A percentile compares a stretch with the other conserved stretches of the same genome.
These are phyloP conservation scores for Neosalanx taihuensis DNA, from an alignment of 2,797 vertebrate genomes.

Conservation along the genomic window DNA sequence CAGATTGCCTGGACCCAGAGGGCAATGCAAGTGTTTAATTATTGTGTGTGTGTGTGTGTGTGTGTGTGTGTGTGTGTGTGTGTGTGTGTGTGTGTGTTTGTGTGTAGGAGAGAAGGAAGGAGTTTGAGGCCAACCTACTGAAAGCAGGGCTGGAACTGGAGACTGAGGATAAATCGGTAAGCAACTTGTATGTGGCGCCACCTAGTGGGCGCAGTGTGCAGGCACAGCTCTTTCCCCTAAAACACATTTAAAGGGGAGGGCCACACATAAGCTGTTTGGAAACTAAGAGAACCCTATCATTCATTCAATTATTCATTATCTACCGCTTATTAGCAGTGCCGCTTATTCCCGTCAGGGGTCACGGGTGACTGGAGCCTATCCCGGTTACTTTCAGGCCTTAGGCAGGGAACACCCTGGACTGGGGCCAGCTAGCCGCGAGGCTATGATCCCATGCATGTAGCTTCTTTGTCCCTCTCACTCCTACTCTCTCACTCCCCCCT, in stretches of 20 bases:
- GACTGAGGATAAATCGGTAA: slow-evolving; percentile 88
- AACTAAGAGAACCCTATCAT: too few species aligned
- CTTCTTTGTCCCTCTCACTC: not conserved
- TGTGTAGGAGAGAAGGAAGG: slow-evolving; percentile 86
- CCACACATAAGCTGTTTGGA: too few species aligned
- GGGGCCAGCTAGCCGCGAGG: too few species aligned
- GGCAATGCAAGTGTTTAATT: not conserved
- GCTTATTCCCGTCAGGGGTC: too few species aligned
- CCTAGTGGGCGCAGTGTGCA: slow-evolving; percentile 42
- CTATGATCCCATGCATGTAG: too few species aligned
- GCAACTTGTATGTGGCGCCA: slow-evolving; percentile 39
- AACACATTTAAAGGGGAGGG: slow-evolving; percentile 13
- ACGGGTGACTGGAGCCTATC: too few species aligned
- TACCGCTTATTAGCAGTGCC: too few species aligned
- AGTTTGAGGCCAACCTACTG: slow-evolving; percentile 86
- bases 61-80: slow-evolving; percentile 29
- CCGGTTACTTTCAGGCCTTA: too few species aligned
- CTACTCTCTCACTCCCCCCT: too few species aligned
- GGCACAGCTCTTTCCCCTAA: slow-evolving; percentile 24
- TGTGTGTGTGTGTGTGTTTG: slow-evolving; percentile 27
- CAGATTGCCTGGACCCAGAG: not conserved
- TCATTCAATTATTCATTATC: too few species aligned
- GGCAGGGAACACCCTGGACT: too few species aligned
- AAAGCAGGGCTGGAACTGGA: slow-evolving; percentile 88
- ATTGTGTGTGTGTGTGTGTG: slow-evolving; percentile 27